Percentiles rank a stretch among this genome's conserved stretches.
phyloP scores from a whole-genome alignment of 2,113 vertebrate species.

The Hassar affinis region DNA sequence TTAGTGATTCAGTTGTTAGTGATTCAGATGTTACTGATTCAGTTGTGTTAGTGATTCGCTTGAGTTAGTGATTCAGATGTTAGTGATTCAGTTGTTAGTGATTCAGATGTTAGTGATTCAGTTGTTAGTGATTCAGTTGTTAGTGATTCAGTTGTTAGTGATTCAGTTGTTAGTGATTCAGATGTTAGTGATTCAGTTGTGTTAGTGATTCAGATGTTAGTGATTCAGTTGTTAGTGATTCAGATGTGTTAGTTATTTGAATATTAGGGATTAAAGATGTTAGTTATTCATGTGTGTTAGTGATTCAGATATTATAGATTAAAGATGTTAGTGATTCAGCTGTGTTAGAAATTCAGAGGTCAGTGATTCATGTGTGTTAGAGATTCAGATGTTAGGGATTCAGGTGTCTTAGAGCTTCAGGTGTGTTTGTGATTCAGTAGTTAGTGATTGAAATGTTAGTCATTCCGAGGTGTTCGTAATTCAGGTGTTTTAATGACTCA shows the following conservation, averaged over 20 bases:
- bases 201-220: neutral
- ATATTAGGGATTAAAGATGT: neutral
- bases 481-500: neutral
- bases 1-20: neutral
- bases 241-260: neutral
- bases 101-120: neutral
- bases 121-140: neutral
- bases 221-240: neutral
- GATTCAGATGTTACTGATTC: neutral
- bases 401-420: neutral
- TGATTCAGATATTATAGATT: neutral
- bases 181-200: neutral
- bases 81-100: neutral
- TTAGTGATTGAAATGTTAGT: neutral
- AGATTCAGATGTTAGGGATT: neutral
- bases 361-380: neutral
- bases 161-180: neutral
- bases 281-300: neutral
- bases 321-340: neutral
- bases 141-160: neutral
- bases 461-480: neutral
- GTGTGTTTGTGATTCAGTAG: neutral
- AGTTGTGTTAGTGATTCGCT: neutral
- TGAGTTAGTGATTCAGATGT: neutral
- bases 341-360: neutral